Base-by-base conservation (phyloP, 2,888 invertebrate species). In the Anticlea derivata region DNA sequence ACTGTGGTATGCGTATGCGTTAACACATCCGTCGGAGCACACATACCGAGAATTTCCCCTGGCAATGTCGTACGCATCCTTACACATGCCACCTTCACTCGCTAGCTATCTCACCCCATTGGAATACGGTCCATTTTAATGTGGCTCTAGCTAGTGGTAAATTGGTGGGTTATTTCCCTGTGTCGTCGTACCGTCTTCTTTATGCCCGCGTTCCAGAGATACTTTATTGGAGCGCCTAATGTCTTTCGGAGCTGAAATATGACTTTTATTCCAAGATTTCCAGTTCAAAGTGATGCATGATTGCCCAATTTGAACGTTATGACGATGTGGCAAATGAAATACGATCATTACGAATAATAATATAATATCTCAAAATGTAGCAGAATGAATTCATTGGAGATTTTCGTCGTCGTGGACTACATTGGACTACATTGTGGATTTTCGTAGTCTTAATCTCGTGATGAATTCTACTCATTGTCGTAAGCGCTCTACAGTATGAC, bases 1-100 rank as follows among this genome's bases (percentile, higher is more conserved):
- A 31, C 41, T 55, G 58, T 53, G 55, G 20, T 46, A 22, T 13
- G 48, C 55, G 49, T 43, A 48, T 39, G 55, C 68, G 68, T 72
- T 70, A 72, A 70, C 73, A 69, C 71, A 67, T 68, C 72, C 73
- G 65, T 55, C 65, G 74, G 66, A 68, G 65, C 62, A 63, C 54
- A 57, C 51, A 60, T 56, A 54, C 60, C 40, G 61, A 65, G 65
- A 61, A 65, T 67, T 69, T 68, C 68, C 69, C 64, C 63, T 51
- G 65, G 68, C 66, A 63, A 68, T 65, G 63, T 63, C 60, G 60
- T 60, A 66, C 61, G 67, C 63, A 64, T 60, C 38, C 7, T 17
- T 46, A 34, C 37, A 50, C 45, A 47, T 26, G 4, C 13, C n/a
- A 10, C 12, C 27, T 29, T 13, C 45, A 33, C 40, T 12, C 40